phyloP scores from a whole-genome alignment of 2,888 invertebrate species.

The Monochamus alternatus region DNA sequence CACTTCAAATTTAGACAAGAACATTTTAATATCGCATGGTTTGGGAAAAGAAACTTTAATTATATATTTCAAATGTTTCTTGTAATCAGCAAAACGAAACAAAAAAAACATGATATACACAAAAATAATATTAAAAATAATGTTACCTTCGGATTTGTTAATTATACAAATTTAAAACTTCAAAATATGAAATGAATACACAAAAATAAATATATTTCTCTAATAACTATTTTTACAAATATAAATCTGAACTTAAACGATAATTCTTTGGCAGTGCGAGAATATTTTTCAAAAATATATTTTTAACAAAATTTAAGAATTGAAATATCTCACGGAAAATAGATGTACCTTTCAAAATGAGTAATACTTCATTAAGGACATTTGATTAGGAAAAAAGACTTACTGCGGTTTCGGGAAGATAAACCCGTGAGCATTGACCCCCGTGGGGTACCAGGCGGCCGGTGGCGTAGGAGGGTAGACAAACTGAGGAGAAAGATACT shows the following conservation, averaged over 20 bases:
- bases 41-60: no score
- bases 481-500: constrained; percentile 56
- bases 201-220: not conserved
- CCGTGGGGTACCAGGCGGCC: constrained; percentile 57
- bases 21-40: no score
- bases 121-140: no score
- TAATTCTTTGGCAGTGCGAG: not conserved
- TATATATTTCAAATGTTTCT: no score
- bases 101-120: no score
- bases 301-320: no score
- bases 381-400: not conserved
- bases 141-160: no score
- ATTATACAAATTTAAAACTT: not conserved
- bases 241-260: not conserved
- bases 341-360: not conserved
- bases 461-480: constrained; percentile 59
- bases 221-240: not conserved
- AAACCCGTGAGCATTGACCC: constrained; percentile 59
- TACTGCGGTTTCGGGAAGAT: constrained; percentile 55
- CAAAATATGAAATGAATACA: not conserved
- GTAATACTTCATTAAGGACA: not conserved
- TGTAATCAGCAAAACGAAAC: no score
- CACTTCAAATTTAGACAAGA: no score
- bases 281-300: no score
- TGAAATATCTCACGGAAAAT: not conserved